Evolutionary conservation across 2,888 invertebrate species (phyloP).

Genomic region (Scrobipalpa atriplicella): DNA sequence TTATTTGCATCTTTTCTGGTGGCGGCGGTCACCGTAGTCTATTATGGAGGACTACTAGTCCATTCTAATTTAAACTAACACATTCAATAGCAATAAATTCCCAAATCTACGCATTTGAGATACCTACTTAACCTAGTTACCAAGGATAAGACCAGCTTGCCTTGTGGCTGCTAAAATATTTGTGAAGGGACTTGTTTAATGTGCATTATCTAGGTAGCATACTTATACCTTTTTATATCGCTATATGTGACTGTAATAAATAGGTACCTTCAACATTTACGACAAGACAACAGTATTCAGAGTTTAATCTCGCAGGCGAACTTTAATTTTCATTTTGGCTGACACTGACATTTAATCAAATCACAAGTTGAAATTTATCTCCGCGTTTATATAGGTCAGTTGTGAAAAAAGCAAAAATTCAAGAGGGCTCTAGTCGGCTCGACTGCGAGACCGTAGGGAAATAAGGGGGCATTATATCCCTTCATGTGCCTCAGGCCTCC

Average conservation of each 20-base stretch:
- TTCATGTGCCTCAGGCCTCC: constrained; percentile 12
- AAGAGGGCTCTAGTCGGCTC: neutral
- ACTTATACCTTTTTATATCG: neutral
- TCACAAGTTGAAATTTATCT: neutral
- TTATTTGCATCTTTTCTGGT: neutral
- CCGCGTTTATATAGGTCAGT: neutral
- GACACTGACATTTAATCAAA: constrained; percentile 11
- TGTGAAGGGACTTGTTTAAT: constrained; percentile 7
- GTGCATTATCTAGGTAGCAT: neutral
- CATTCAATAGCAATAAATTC: constrained; percentile 6
- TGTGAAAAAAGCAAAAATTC: constrained; percentile 14
- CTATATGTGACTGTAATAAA: neutral
- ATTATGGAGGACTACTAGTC: neutral
- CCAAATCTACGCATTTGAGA: constrained; percentile 5
- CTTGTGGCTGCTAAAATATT: constrained; percentile 9
- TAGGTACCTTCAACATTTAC: neutral
- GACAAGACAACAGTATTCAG: neutral
- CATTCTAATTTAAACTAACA: constrained; percentile 11
- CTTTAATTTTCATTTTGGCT: constrained; percentile 2
- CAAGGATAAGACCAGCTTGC: neutral
- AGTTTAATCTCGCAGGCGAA: neutral
- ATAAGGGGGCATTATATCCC: constrained; percentile 8
- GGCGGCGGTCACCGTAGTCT: neutral
- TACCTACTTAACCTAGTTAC: constrained; percentile 16
- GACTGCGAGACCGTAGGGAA: constrained; percentile 17